Evolutionary conservation across 2,888 invertebrate species (phyloP), one percentile per base, ranked within the genome.

Genomic region (Limulus polyphemus): DNA sequence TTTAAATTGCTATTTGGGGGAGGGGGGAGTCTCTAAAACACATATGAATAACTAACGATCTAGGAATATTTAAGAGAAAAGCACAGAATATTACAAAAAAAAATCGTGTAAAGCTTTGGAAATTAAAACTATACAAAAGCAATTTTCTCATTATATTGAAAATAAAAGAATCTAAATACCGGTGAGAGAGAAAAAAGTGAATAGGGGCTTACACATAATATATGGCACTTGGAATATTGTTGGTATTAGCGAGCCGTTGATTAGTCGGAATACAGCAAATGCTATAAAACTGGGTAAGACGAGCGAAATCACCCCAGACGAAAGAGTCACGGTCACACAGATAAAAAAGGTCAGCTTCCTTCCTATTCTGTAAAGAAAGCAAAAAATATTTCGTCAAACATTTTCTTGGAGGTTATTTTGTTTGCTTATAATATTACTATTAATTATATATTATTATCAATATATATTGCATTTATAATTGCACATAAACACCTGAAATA

Each of bases 161-260:
- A 0, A 7, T 32, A 32, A 32, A 32, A 32, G 0, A 32, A 32
- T 5, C 32, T 32, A 3, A 32, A 32, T 32, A 32, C 32, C 7
- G n/a, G n/a, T n/a, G n/a, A n/a, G n/a, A n/a, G n/a, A n/a, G n/a
- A n/a, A n/a, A n/a, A n/a, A n/a, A n/a, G 32, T 32, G 32, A 32
- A 32, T 32, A 32, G n/a, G 51, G 16, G 61, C 67, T 64, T 49
- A 68, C 68, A 49, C 49, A 68, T 68, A 49, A 68, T 60, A 49
- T 63, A 68, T 1, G 59, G 62, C 7, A 64, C 55, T 14, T 64
- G 61, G 59, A 63, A 68, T 9, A 66, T 58, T 9, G 68, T 61
- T 13, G 66, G 64, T 61, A 66, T 58, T 16, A 60, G 49, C 17
- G 59, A 51, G 1, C 65, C 65, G 47, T 64, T 68, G 12, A 68